Evolutionary conservation across 37 sponge, comb jelly and placozoan species (phyloP).

Genomic region (Eunapius fragilis): DNA sequence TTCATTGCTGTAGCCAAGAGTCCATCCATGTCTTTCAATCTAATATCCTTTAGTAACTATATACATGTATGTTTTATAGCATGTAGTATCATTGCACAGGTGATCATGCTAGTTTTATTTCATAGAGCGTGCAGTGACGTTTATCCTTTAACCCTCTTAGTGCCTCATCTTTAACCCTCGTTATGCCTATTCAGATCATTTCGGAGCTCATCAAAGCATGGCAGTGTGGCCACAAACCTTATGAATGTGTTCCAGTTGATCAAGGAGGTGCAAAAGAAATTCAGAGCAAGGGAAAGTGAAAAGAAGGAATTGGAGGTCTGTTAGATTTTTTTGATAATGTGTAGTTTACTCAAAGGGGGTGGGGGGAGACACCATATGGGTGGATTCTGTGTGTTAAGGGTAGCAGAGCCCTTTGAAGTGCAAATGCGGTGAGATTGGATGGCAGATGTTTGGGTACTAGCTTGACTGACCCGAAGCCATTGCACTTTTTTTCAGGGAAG

Average conservation of each 20-base stretch:
- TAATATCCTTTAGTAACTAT: too few relatives aligned
- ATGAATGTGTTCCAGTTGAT: slow-evolving; percentile 76
- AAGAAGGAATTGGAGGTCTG: slow-evolving; percentile 91
- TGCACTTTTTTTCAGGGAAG: too few relatives aligned
- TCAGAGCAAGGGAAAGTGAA: slow-evolving; percentile 91
- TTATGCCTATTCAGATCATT: slow-evolving; percentile 41
- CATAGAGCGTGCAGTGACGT: background rate
- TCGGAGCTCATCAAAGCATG: slow-evolving; percentile 38
- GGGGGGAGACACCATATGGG: too few relatives aligned
- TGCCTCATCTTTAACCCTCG: background rate
- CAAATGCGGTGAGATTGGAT: too few relatives aligned
- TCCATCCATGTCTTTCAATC: too few relatives aligned
- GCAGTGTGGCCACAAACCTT: slow-evolving; percentile 26
- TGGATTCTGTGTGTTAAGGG: slow-evolving; percentile 9
- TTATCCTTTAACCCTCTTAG: background rate
- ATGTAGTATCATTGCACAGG: too few relatives aligned
- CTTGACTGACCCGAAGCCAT: too few relatives aligned
- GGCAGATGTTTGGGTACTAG: too few relatives aligned
- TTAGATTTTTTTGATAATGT: background rate
- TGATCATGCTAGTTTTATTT: background rate
- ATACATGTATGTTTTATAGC: too few relatives aligned
- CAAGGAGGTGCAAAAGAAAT: slow-evolving; percentile 96
- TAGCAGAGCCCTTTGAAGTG: too few relatives aligned
- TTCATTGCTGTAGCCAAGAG: too few relatives aligned
- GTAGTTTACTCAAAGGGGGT: background rate